These are phyloP conservation scores for Epinephelus malabaricus DNA, from an alignment of 2,797 vertebrate genomes.

Conservation along the genomic window DNA sequence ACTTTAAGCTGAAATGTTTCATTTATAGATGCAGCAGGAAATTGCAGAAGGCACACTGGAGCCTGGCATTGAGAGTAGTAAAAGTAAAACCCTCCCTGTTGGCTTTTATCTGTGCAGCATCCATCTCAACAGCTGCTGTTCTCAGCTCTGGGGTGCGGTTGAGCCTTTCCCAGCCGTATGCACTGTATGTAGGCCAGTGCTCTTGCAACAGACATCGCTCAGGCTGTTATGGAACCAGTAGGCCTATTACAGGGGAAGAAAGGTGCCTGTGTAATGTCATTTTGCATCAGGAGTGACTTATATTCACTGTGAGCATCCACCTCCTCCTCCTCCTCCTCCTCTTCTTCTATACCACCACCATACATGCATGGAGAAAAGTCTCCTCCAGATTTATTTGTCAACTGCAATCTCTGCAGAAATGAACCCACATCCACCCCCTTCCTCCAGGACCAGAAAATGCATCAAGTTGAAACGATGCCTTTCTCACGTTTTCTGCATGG, in stretches of 20 bases:
- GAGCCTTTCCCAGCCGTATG: constrained; percentile 73
- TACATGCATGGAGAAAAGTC: constrained; percentile 40
- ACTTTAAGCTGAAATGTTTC: constrained; percentile 41
- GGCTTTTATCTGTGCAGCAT: constrained; percentile 77
- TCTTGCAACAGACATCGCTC: constrained; percentile 72
- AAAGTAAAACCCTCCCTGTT: constrained; percentile 72
- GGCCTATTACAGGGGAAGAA: constrained; percentile 51
- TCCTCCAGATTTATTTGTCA: constrained; percentile 47
- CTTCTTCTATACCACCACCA: background rate
- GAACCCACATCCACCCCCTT: constrained; percentile 14
- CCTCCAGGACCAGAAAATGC: constrained; percentile 36
- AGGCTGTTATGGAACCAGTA: constrained; percentile 72
- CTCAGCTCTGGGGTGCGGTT: constrained; percentile 83
- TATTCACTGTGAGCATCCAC: constrained; percentile 35
- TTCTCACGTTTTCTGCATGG: constrained; percentile 45
- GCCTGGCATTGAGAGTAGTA: constrained; percentile 50
- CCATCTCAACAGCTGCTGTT: constrained; percentile 82
- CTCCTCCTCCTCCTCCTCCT: constrained; percentile 23
- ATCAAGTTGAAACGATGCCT: constrained; percentile 46
- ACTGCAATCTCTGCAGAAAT: constrained; percentile 18
- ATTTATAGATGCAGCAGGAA: constrained; percentile 44
- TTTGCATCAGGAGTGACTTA: constrained; percentile 58
- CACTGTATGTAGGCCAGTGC: constrained; percentile 82
- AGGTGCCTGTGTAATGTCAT: constrained; percentile 68
- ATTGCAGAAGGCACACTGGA: constrained; percentile 41